Evolutionary conservation across 2,888 invertebrate genomes (phyloP).

Genomic region (Amblyteles armatorius): DNA sequence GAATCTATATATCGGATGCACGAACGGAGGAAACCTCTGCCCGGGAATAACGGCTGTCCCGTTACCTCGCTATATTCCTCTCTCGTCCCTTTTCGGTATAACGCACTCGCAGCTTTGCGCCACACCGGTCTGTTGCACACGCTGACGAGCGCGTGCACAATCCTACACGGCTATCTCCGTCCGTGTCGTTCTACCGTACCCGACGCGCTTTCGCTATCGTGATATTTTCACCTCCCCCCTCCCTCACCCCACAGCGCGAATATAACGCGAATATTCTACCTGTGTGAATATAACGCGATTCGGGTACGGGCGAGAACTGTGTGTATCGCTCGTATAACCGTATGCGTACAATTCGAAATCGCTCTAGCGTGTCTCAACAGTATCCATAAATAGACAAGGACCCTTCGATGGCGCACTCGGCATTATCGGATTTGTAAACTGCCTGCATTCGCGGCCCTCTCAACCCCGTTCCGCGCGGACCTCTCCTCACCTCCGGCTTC

Average conservation of each 20-base stretch:
- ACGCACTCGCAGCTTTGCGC: slow-evolving; percentile 55
- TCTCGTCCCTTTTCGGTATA: slow-evolving; percentile 40
- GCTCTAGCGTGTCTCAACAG: slow-evolving; percentile 66
- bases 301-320: slow-evolving; percentile 15
- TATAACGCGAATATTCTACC: slow-evolving; percentile 22
- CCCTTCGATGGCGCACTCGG: slow-evolving; percentile 71
- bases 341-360: slow-evolving; percentile 29
- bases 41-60: slow-evolving; percentile 15
- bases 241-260: background rate
- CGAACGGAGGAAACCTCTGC: slow-evolving; percentile 25
- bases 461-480: background rate
- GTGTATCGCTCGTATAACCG: slow-evolving; percentile 30
- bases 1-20: slow-evolving; percentile 21
- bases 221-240: slow-evolving; percentile 25
- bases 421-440: slow-evolving; percentile 78
- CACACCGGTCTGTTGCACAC: slow-evolving; percentile 43
- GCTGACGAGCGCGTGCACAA: slow-evolving; percentile 40
- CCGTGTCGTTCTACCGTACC: slow-evolving; percentile 16
- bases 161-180: slow-evolving; percentile 31
- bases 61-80: slow-evolving; percentile 38
- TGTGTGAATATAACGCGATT: slow-evolving; percentile 39
- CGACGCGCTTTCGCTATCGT: slow-evolving; percentile 22
- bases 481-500: background rate
- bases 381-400: slow-evolving; percentile 71
- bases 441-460: slow-evolving; percentile 42